Evolutionary conservation across 2,113 vertebrate genomes (phyloP).

Genomic region (Toxotes chatareus): DNA sequence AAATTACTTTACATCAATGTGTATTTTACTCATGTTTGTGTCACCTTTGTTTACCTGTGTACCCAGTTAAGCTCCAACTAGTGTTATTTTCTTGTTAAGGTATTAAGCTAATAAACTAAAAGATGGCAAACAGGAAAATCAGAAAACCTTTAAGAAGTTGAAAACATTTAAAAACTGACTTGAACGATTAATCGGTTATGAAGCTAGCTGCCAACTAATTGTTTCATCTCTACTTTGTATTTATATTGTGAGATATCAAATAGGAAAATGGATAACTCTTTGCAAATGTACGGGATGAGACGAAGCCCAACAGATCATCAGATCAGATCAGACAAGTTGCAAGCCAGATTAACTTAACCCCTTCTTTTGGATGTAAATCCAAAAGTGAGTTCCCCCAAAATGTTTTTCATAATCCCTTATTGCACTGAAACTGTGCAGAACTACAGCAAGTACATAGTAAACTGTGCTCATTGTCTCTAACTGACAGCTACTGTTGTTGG

Average conservation of each 20-base stretch:
- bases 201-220: too few species aligned
- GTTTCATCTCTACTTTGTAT: too few species aligned
- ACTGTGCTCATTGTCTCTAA: neutral
- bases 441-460: neutral
- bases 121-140: neutral
- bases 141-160: too few species aligned
- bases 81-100: neutral
- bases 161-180: neutral
- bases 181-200: too few species aligned
- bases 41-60: constrained; percentile 30
- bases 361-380: neutral
- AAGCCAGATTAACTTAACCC: too few species aligned
- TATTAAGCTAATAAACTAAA: neutral
- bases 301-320: too few species aligned
- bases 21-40: constrained; percentile 46
- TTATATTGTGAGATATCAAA: neutral
- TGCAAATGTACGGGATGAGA: neutral
- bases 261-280: neutral
- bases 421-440: neutral
- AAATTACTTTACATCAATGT: constrained; percentile 47
- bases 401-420: neutral
- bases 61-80: constrained; percentile 2
- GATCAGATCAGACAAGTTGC: too few species aligned
- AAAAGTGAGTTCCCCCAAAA: neutral
- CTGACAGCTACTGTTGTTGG: neutral